These are phyloP conservation scores for Hemiscyllium ocellatum DNA, from an alignment of 2,113 vertebrate species.

Conservation along the genomic window DNA sequence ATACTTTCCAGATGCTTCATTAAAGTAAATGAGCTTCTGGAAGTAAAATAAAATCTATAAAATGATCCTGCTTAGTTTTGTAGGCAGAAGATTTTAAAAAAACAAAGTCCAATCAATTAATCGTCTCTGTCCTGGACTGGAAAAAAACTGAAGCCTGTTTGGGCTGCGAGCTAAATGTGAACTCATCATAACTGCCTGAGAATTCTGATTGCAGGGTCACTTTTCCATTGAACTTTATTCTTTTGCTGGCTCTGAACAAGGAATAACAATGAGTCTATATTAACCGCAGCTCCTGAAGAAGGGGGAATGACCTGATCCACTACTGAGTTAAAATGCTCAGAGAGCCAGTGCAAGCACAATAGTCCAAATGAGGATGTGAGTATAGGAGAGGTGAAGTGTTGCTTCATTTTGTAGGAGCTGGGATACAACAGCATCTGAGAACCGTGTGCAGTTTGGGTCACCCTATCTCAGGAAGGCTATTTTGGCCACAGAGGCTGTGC, in stretches of 20 bases:
- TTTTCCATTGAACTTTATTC: background rate
- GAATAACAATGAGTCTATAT: too few species aligned
- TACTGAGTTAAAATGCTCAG: background rate
- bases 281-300: background rate
- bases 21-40: constrained; percentile 26
- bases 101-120: background rate
- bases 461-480: too few species aligned
- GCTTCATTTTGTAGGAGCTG: too few species aligned
- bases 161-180: background rate
- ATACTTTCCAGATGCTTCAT: constrained; percentile 32
- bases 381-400: too few species aligned
- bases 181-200: background rate
- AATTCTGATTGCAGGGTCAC: background rate
- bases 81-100: background rate
- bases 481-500: too few species aligned
- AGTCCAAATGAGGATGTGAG: too few species aligned
- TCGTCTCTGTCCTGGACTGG: background rate
- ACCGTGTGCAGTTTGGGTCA: too few species aligned
- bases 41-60: constrained; percentile 19
- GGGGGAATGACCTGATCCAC: background rate
- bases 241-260: background rate
- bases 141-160: background rate
- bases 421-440: too few species aligned
- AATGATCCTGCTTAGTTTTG: background rate
- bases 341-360: too few species aligned